Percentiles rank a stretch among this genome's conserved stretches.
These are phyloP conservation scores for Pseudochirops corinnae DNA, from an alignment of 2,797 vertebrate genomes.

Conservation along the genomic window DNA sequence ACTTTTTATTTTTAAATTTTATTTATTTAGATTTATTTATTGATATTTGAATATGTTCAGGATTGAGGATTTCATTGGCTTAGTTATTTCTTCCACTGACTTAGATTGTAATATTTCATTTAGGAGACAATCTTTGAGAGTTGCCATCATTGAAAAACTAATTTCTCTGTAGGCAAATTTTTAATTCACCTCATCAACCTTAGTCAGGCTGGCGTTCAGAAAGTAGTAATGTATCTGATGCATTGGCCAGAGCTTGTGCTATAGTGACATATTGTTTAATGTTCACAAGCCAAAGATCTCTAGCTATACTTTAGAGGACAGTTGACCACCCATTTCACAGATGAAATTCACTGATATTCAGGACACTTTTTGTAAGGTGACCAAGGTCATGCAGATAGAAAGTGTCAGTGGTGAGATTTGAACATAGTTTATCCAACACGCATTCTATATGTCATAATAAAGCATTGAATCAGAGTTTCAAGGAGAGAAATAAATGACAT, in stretches of 20 bases:
- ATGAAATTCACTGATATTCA: not conserved
- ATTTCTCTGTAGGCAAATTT: not conserved
- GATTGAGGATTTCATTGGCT: too few relatives aligned
- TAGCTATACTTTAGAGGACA: not conserved
- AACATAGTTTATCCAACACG: not conserved
- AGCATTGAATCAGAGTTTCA: not conserved
- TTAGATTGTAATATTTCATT: too few relatives aligned
- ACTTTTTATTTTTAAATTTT: too few relatives aligned
- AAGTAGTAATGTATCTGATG: not conserved
- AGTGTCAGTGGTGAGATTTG: not conserved
- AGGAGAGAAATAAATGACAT: not conserved
- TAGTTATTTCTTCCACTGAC: too few relatives aligned
- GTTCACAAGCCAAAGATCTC: not conserved
- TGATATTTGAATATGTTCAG: too few relatives aligned
- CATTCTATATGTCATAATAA: not conserved
- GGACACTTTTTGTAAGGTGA: not conserved
- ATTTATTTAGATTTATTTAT: too few relatives aligned
- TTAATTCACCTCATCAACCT: not conserved
- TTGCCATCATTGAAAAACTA: not conserved
- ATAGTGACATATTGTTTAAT: not conserved
- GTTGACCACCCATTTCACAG: not conserved
- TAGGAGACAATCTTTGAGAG: not conserved
- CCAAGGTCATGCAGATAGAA: not conserved
- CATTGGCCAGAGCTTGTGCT: not conserved
- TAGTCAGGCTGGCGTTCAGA: not conserved